Percentiles rank a stretch among this genome's conserved stretches.
Evolutionary conservation across 1,140 invertebrate genomes (phyloP).

Genomic region (Drosophila arawakana): DNA sequence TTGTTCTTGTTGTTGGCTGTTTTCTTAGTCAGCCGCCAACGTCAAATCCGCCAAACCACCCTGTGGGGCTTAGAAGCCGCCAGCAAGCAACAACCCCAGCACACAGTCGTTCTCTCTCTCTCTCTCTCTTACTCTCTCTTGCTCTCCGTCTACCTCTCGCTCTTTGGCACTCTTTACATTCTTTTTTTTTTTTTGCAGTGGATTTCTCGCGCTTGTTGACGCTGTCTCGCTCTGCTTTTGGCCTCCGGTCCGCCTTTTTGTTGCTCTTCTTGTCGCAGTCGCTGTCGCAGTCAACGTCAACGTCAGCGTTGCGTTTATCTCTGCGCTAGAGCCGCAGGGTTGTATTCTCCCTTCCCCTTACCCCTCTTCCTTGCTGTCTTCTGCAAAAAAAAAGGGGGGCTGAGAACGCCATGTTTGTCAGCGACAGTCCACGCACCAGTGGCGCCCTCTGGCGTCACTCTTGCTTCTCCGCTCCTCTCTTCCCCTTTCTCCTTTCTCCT

Average conservation of each 20-base stretch:
- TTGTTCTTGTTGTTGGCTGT: slow-evolving; percentile 47
- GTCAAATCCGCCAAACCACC: slow-evolving; percentile 72
- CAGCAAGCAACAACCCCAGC: slow-evolving; percentile 24
- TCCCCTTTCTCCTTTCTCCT: slow-evolving; percentile 9
- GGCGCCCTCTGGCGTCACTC: slow-evolving; percentile 48
- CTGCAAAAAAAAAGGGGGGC: no score
- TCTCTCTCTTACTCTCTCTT: slow-evolving; percentile 5
- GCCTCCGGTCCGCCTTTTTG: slow-evolving; percentile 51
- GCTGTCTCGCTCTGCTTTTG: slow-evolving; percentile 56
- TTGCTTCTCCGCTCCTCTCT: background rate
- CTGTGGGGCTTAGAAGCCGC: slow-evolving; percentile 40
- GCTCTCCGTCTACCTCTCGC: background rate
- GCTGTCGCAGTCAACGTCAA: slow-evolving; percentile 44
- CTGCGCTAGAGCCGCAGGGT: slow-evolving; percentile 52
- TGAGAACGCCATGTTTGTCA: slow-evolving; percentile 42
- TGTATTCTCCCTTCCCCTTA: slow-evolving; percentile 12
- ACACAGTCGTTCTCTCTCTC: background rate
- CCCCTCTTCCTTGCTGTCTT: background rate
- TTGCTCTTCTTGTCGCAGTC: slow-evolving; percentile 30
- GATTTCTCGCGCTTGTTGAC: slow-evolving; percentile 49
- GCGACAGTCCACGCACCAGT: slow-evolving; percentile 50
- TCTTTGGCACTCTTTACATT: slow-evolving; percentile 14
- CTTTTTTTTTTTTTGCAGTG: slow-evolving; percentile 8
- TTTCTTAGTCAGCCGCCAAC: slow-evolving; percentile 76
- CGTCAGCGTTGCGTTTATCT: slow-evolving; percentile 57